Evolutionary conservation across 1,140 invertebrate species (phyloP), one percentile per base, ranked within the genome.

Genomic region (Drosophila sucinea): DNA sequence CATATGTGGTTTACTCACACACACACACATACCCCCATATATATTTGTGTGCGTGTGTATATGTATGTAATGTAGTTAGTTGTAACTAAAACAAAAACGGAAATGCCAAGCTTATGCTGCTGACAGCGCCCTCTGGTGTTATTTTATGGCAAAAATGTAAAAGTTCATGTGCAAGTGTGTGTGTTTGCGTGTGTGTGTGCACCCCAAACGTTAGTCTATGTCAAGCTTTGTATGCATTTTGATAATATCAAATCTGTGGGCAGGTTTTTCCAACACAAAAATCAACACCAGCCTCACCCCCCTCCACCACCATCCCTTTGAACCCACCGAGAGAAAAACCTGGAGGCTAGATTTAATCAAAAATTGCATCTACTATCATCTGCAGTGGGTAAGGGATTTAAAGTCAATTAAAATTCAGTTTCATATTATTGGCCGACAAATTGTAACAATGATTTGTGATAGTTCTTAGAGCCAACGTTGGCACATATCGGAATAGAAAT

Each of bases 61-160:
- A 29, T 51, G 3, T 61, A 41, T 61, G 60, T 62, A n/a, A 60
- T 40, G 60, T 61, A 65, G 77, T 68, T 84, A 80, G 73, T 77
- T 81, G 68, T 68, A 85, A 85, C 81, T 81, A 78, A 81, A 85
- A 84, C 81, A 79, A 84, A 84, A 84, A 71, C 81, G 81, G 82
- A 85, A 75, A 79, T 84, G 75, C 78, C 74, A 67, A 75, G 81
- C 81, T 81, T 85, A 81, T 85, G 81, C 68, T 81, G 75, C 82
- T 85, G 81, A 85, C 82, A 85, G 81, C 77, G 81, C 78, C 81
- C 81, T 85, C 75, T 84, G 82, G 77, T 85, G 82, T 85, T 85
- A 81, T 85, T 85, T 85, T 77, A 85, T 85, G 62, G 74, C 71
- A 85, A 75, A 85, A 85, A 84, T 84, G 75, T 79, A 74, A 73